Evolutionary conservation across 2,113 vertebrate species (phyloP).

Genomic region (Muntiacus muntjak): DNA sequence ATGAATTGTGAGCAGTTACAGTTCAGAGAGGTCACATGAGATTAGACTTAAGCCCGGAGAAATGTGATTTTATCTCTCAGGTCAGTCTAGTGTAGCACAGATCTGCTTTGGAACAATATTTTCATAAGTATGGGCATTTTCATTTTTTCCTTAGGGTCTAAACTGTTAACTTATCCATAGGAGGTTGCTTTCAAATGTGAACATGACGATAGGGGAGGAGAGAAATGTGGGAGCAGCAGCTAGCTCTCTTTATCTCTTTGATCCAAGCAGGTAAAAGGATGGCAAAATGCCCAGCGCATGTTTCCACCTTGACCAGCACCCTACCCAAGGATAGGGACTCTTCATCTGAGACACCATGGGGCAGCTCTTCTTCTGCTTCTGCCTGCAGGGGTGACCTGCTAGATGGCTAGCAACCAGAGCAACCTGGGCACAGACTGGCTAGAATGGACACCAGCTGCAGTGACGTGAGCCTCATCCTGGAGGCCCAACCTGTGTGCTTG

Average conservation of each 20-base stretch:
- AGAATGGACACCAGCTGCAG: accelerated
- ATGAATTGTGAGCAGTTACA: not conserved
- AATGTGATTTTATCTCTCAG: conserved; percentile 45
- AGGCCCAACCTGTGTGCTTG: not conserved
- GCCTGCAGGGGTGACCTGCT: not conserved
- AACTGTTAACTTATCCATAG: not conserved
- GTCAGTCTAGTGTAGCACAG: not conserved
- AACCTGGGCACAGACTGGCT: no score
- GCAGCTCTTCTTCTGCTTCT: not conserved
- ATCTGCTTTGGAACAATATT: conserved; percentile 36
- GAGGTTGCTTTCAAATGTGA: not conserved
- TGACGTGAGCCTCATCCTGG: accelerated
- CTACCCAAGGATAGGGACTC: not conserved
- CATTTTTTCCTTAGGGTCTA: conserved; percentile 12
- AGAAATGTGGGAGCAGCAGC: not conserved
- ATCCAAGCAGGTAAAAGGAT: not conserved
- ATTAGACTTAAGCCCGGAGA: not conserved
- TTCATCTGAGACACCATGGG: not conserved
- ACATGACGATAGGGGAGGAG: not conserved
- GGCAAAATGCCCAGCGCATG: not conserved
- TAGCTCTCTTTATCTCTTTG: not conserved
- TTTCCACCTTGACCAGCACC: not conserved
- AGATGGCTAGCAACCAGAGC: not conserved
- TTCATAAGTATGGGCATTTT: not conserved
- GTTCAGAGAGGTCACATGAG: not conserved